Evolutionary conservation across 2,888 invertebrate genomes (phyloP), one percentile per base, ranked within the genome.

Genomic region (Lycocerus yunnanus): DNA sequence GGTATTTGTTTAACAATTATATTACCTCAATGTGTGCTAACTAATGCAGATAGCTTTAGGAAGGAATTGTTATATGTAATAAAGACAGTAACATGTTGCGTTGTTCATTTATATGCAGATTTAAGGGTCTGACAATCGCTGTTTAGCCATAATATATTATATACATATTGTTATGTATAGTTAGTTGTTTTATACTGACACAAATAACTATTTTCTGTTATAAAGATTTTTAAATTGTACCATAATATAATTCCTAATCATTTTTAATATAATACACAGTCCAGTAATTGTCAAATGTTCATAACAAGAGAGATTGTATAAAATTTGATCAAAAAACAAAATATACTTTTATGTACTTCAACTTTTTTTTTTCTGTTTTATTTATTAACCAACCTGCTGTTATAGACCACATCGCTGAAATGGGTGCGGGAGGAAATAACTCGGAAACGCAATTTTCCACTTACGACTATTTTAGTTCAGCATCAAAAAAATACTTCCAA

Each of bases 11-110:
- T 77, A 77, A 80, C 80, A 83, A 82, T 77, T 83, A 76, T 83
- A 81, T 84, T 85, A 84, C 84, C 84, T 85, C 84, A 85, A 80
- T 83, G 81, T 83, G 83, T 82, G 84, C 84, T 84, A 84, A 82
- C 82, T 82, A 71, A 75, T 75, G 69, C 72, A 75, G 69, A 80
- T 76, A 74, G 61, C 74, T 77, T 58, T 76, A 76, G 73, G 71
- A 73, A 68, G 69, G 72, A 73, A 71, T 77, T 77, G 72, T 77
- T 77, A 69, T 60, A 43, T 71, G 73, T 76, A 58, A 68, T 69
- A 66, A 43, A 73, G 71, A 71, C 67, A 71, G 73, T 68, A 60
- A 73, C 69, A 74, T 67, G 77, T 69, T 59, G 72, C 73, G 74
- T 74, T 74, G 77, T 74, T 77, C 71, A 77, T 76, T 60, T 73